Base-by-base conservation (phyloP, 2,113 vertebrate genomes). In the Genyomyrus donnyi region DNA sequence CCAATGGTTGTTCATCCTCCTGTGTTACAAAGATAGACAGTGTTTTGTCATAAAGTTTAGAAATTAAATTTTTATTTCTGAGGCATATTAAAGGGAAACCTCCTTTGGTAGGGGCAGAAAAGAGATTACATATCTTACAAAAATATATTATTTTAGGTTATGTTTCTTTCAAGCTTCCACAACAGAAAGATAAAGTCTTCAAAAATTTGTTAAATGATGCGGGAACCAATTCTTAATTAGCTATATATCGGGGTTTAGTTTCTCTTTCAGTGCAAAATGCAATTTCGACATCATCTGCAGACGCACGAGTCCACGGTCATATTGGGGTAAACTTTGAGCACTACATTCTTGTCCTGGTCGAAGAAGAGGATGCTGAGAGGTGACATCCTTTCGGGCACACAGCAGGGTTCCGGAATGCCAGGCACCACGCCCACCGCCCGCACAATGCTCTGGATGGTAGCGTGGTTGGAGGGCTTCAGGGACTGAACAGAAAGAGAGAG, bases 401-500 rank as follows among this genome's bases (percentile, higher is more conserved):
- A 99, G 95, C 98, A 99, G 4, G 98, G 98, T 94, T 99, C 98
- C 0, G 98, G 98, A 89, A 99, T 96, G 19, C 98, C 97, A 0
- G 98, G 97, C 2, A 99, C 91, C 0, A 99, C 97, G 0, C 98
- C 98, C 0, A 99, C 98, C 0, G 98, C 98, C 91, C 98, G 95
- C 88, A 99, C 98, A 3, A 99, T 99, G 91, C 98, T 99, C 96
- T 99, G 98, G 94, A 99, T 99, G 93, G 98, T 99, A 42, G 98
- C 98, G 0, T 99, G 98, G 93, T 99, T 99, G 0, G 98, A 98
- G 0, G 98, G 98, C 93, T 98, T 99, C 95, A 98, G 93, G 52
- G 97, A 96, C 98, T 99, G 91, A 70, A 93, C 91, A 58, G 62
- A 91, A 50, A 91, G 42, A 74, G 70, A 66, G 46, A 17, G 17